Percentiles rank a stretch among this genome's conserved stretches.
These are phyloP conservation scores for Brachynemurus nebulosus DNA, from an alignment of 2,888 invertebrate genomes.

Conservation along the genomic window DNA sequence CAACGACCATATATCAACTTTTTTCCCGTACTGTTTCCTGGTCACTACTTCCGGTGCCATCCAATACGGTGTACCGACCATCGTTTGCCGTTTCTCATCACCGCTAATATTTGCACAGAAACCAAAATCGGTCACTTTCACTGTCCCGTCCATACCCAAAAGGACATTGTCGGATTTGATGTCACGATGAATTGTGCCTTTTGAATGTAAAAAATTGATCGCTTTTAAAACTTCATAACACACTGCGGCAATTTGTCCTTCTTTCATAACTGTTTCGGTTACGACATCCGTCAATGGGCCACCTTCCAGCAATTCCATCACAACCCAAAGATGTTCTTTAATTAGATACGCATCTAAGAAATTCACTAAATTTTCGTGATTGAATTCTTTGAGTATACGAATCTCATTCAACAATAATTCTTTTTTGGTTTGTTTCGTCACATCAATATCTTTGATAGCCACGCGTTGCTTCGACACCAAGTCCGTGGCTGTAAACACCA, in stretches of 20 bases:
- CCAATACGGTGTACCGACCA: constrained; percentile 98
- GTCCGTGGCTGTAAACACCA: constrained; percentile 81
- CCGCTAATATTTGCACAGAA: constrained; percentile 95
- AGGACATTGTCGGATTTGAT: constrained; percentile 97
- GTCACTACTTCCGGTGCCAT: constrained; percentile 95
- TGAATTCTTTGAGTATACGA: constrained; percentile 76
- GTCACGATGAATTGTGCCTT: constrained; percentile 86
- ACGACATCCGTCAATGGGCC: constrained; percentile 95
- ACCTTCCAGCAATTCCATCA: constrained; percentile 90
- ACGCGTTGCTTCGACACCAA: constrained; percentile 58
- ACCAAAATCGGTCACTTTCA: constrained; percentile 93
- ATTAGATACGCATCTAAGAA: constrained; percentile 89
- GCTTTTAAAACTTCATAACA: constrained; percentile 81
- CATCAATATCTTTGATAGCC: constrained; percentile 92
- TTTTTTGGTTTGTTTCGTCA: constrained; percentile 89
- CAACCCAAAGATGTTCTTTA: constrained; percentile 86
- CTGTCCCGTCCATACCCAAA: constrained; percentile 81
- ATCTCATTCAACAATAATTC: constrained; percentile 94
- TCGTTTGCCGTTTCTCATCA: constrained; percentile 89
- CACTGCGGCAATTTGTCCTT: constrained; percentile 91
- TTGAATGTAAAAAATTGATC: constrained; percentile 75
- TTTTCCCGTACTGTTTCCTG: constrained; percentile 85
- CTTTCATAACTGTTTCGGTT: constrained; percentile 93
- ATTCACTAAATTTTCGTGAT: constrained; percentile 91
- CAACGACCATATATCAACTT: constrained; percentile 87